Base-by-base conservation (phyloP, 2,888 invertebrate genomes). In the Acrobasis suavella region DNA sequence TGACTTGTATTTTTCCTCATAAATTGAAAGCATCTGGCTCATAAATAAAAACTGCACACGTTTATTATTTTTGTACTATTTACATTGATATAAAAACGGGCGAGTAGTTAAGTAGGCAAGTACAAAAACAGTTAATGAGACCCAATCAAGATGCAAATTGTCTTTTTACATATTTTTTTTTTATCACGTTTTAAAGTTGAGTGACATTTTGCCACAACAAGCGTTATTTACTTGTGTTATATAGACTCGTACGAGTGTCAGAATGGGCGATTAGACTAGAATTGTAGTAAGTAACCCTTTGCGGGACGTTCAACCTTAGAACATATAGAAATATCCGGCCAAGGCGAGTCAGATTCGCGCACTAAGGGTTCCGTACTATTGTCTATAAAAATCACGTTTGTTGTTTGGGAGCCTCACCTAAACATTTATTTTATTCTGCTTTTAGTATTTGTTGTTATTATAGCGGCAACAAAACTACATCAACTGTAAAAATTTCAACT, bases 131-230 rank as follows among this genome's bases (percentile, higher is more conserved):
- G 15, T 16, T 55, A 55, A 55, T 55, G 39, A 16, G 39, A 15
- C 39, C 16, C 10, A 39, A 39, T 39, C 38, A 55, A 39, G 12
- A 14, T 16, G 16, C 10, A 55, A 39, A 55, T 55, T 39, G 55
- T 9, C 55, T 39, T 38, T 17, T 55, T 55, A 55, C 55, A 39
- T 39, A 39, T 10, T 55, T 39, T 55, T 10, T 55, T 39, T 55
- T 55, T 55, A 39, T 12, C 15, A 6, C 15, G 39, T 15, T 3
- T 55, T 16, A 50, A 14, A 6, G 1, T 17, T 52, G 52, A 32
- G 52, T 37, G 52, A 52, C 52, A 52, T 52, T 22, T 32, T 52
- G 52, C 52, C 52, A 52, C 52, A 14, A 52, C 46, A 46, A n/a
- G 46, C 46, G 46, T 46, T 46, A 14, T n/a, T 46, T 2, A 46